Conservation (phyloP, 2,113 vertebrate species). For the Prunella himalayana region DNA sequence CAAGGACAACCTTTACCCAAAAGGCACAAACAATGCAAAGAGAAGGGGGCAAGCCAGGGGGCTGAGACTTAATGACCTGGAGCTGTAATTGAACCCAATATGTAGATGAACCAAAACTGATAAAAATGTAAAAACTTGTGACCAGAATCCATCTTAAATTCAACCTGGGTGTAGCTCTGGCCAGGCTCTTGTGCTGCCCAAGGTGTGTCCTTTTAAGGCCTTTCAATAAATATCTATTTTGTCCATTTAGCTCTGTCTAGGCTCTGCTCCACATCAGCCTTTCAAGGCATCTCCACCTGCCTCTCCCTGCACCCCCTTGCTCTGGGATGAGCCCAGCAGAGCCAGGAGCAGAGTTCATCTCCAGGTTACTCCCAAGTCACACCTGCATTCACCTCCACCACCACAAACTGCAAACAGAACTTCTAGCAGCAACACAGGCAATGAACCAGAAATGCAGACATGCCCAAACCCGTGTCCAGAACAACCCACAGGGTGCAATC, state of each 20-base stretch:
- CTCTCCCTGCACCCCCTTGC: background rate
- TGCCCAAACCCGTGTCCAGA: rapidly evolving
- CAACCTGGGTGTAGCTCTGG: background rate
- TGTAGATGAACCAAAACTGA: background rate
- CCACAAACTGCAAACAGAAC: rapidly evolving
- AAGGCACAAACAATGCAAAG: background rate
- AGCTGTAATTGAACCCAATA: background rate
- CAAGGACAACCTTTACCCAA: background rate
- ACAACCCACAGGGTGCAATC: background rate
- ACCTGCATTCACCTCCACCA: rapidly evolving
- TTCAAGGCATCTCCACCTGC: background rate
- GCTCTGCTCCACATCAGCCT: background rate
- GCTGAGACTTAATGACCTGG: background rate
- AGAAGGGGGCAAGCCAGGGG: background rate
- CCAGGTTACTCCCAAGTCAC: rapidly evolving
- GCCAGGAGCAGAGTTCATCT: background rate
- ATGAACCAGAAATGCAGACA: background rate
- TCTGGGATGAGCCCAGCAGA: background rate
- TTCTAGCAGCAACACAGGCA: background rate
- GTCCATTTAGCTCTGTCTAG: background rate
- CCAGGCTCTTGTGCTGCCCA: background rate
- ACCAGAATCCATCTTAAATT: background rate
- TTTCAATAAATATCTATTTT: background rate
- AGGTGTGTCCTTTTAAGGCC: background rate
- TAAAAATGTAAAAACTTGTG: background rate